Base-by-base conservation (phyloP, 1,140 invertebrate genomes). In the Zaprionus davidi region DNA sequence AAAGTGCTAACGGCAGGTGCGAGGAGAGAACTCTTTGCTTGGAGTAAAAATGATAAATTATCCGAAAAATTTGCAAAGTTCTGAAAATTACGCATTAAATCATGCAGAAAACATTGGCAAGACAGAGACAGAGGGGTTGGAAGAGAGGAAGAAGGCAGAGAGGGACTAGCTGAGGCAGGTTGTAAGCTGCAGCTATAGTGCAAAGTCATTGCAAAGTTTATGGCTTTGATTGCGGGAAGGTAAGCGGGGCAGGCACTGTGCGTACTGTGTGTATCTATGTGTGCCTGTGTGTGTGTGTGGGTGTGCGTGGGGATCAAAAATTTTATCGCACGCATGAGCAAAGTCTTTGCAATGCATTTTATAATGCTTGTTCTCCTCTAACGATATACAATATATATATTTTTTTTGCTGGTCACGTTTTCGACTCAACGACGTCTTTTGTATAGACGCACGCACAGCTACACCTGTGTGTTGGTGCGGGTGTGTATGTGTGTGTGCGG, bases 51-150 rank as follows among this genome's bases (percentile, higher is more conserved):
- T 88, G 83, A 87, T 87, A 87, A 88, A 87, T 87, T 88, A 87
- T 83, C 49, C 41, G 77, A 81, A 83, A 81, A 88, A 88, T 83
- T 83, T 78, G 77, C 84, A 87, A 87, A 88, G 56, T 87, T 82
- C 71, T 88, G 78, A 88, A 87, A 87, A 87, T 87, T 88, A 87
- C 78, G 85, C 84, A 87, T 87, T 87, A 87, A 87, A 87, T 87
- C 84, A 87, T 88, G 84, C 78, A 83, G 84, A 73, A 84, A 72
- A 72, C 62, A 55, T 66, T 36, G 59, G 7, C 17, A 34, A 60
- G 57, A 79, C 20, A 31, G 56, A 22, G 38, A 34, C 17, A 53
- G 22, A n/a, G 12, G 17, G 1, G 49, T 5, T 12, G 13, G 9
- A 51, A 1, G 20, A 5, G 49, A 24, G 49, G 5, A 20, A 26